Evolutionary conservation across 2,888 invertebrate species (phyloP).

Genomic region (Pyrocoelia pectoralis): DNA sequence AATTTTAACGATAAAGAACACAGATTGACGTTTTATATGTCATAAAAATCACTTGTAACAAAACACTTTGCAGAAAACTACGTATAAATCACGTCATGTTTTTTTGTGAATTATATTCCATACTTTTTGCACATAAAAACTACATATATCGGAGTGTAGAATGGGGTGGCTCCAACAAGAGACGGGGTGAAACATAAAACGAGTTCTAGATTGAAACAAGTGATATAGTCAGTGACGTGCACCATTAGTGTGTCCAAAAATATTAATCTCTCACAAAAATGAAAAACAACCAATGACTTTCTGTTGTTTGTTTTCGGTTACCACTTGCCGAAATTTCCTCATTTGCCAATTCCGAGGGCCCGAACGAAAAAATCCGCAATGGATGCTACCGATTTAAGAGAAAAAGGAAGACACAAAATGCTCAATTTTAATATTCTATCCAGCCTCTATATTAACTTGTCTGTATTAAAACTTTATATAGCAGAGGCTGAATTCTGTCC

Average conservation of each 20-base stretch:
- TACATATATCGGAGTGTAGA: constrained; percentile 43
- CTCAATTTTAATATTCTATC: constrained; percentile 48
- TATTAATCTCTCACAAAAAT: constrained; percentile 62
- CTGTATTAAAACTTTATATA: constrained; percentile 48
- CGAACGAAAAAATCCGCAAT: too few relatives aligned
- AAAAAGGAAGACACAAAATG: constrained; percentile 37
- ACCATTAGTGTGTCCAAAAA: constrained; percentile 64
- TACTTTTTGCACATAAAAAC: constrained; percentile 52
- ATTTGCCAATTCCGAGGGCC: constrained; percentile 14
- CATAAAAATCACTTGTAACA: constrained; percentile 58
- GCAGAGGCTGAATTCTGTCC: constrained; percentile 39
- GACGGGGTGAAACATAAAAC: constrained; percentile 60
- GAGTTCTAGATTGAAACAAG: constrained; percentile 63
- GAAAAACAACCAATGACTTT: constrained; percentile 53
- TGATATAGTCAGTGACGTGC: constrained; percentile 63
- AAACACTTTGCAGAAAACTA: constrained; percentile 56
- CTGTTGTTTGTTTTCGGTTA: constrained; percentile 44
- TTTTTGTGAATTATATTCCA: constrained; percentile 50
- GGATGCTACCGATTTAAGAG: constrained; percentile 36
- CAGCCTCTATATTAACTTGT: constrained; percentile 47
- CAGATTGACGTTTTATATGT: constrained; percentile 56
- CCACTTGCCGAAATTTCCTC: constrained; percentile 20
- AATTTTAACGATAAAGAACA: constrained; percentile 53
- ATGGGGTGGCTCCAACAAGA: constrained; percentile 39
- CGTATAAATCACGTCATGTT: constrained; percentile 56